Conservation (phyloP, 2,797 vertebrate species). For the Petrocephalus schoutedeni region DNA sequence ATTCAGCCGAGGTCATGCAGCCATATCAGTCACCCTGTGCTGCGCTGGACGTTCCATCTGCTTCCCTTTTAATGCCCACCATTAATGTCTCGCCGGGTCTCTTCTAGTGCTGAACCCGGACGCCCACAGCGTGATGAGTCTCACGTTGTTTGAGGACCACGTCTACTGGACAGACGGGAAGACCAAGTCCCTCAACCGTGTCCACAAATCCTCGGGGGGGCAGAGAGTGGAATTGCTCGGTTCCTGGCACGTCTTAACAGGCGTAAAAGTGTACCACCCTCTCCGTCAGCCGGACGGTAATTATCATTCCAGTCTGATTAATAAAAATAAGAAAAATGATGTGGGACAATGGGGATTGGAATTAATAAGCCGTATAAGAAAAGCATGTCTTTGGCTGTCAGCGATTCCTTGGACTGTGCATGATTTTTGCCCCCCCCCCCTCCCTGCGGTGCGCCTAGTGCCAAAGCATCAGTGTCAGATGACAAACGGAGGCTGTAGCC, state of each 20-base stretch:
- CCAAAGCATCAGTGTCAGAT: slow-evolving; percentile 77
- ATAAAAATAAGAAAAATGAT: not conserved
- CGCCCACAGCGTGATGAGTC: slow-evolving; percentile 70
- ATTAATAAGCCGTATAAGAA: not conserved
- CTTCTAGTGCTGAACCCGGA: slow-evolving; percentile 75
- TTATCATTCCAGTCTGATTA: slow-evolving; percentile 32
- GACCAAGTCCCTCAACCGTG: slow-evolving; percentile 76
- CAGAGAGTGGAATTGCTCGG: slow-evolving; percentile 67
- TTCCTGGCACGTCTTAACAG: slow-evolving; percentile 81
- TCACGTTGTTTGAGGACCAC: slow-evolving; percentile 80
- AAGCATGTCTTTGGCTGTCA: not conserved
- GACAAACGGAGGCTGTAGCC: slow-evolving; percentile 91
- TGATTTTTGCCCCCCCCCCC: not conserved
- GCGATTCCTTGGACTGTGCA: not conserved
- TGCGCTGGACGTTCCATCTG: slow-evolving; percentile 54
- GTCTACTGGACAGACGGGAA: slow-evolving; percentile 82
- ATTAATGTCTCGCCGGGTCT: slow-evolving; percentile 58
- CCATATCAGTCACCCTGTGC: slow-evolving; percentile 47
- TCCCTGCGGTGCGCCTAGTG: slow-evolving; percentile 58
- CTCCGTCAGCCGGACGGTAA: slow-evolving; percentile 80
- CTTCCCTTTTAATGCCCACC: slow-evolving; percentile 48
- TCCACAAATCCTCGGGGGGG: slow-evolving; percentile 73
- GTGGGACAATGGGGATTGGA: not conserved
- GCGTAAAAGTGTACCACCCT: slow-evolving; percentile 78
- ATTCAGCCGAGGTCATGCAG: slow-evolving; percentile 45